These are phyloP conservation scores for Carassius gibelio DNA, from an alignment of 2,113 vertebrate genomes.

Conservation along the genomic window DNA sequence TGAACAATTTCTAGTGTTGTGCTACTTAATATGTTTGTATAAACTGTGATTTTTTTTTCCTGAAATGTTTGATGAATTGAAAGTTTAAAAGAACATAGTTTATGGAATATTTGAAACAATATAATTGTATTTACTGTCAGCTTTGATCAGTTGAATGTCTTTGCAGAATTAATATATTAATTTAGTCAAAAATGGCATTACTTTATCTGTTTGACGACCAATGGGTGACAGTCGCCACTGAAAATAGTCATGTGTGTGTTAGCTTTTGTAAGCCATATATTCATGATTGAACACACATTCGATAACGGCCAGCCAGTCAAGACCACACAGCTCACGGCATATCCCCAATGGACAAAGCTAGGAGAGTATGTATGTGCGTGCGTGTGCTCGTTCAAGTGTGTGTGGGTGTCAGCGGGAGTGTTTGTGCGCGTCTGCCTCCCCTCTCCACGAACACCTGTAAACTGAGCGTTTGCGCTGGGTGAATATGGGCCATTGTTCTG, in stretches of 20 bases:
- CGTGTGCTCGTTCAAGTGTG: conserved; percentile 34
- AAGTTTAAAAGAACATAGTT: too few relatives aligned
- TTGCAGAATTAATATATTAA: too few relatives aligned
- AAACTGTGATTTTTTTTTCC: too few relatives aligned
- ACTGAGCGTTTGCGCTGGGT: conserved; percentile 76
- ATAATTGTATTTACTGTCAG: too few relatives aligned
- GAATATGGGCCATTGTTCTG: conserved; percentile 86
- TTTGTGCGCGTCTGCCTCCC: conserved; percentile 66
- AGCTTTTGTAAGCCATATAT: conserved; percentile 2
- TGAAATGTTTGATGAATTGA: too few relatives aligned
- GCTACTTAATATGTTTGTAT: too few relatives aligned
- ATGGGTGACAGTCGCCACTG: too few relatives aligned
- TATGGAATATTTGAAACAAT: too few relatives aligned
- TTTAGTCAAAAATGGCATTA: too few relatives aligned
- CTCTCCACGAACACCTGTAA: conserved; percentile 88
- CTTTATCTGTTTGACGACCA: not conserved
- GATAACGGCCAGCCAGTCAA: conserved; percentile 65
- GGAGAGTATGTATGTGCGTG: conserved; percentile 31
- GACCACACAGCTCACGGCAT: conserved; percentile 75
- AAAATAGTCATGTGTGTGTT: not conserved
- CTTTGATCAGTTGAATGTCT: too few relatives aligned
- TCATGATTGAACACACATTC: not conserved
- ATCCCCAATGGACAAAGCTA: conserved; percentile 46
- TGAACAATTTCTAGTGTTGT: too few relatives aligned
- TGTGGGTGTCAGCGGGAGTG: conserved; percentile 39